phyloP scores from a whole-genome alignment of 2,888 invertebrate genomes.

The Arctia plantaginis region DNA sequence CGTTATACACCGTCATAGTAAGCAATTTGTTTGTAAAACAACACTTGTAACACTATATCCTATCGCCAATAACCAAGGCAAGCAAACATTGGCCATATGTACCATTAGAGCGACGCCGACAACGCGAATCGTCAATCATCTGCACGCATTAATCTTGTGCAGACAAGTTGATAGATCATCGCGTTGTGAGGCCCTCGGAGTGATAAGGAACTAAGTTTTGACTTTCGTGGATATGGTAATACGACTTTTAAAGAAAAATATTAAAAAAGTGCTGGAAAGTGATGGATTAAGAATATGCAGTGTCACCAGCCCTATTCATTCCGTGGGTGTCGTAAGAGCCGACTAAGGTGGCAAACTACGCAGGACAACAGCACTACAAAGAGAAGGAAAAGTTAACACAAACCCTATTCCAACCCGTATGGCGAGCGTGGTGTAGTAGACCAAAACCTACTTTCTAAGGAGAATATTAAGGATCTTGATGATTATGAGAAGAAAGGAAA shows the following conservation, averaged over 20 bases:
- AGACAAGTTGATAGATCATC: slow-evolving; percentile 87
- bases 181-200: slow-evolving; percentile 65
- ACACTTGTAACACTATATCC: slow-evolving; percentile 10
- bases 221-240: slow-evolving; percentile 59
- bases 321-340: too few relatives aligned
- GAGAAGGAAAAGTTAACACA: too few relatives aligned
- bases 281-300: too few relatives aligned
- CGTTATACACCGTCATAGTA: neutral
- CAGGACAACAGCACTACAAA: too few relatives aligned
- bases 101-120: slow-evolving; percentile 78
- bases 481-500: neutral
- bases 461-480: too few relatives aligned
- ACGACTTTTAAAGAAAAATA: neutral
- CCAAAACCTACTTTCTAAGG: too few relatives aligned
- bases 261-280: neutral
- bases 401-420: too few relatives aligned
- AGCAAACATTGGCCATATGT: slow-evolving; percentile 67
- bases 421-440: too few relatives aligned
- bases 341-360: too few relatives aligned
- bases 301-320: too few relatives aligned
- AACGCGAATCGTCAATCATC: slow-evolving; percentile 85
- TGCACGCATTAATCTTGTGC: slow-evolving; percentile 85
- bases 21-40: neutral
- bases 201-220: slow-evolving; percentile 29
- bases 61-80: slow-evolving; percentile 40